Evolutionary conservation across 2,113 vertebrate species (phyloP).

Genomic region (Indicator maculatus): DNA sequence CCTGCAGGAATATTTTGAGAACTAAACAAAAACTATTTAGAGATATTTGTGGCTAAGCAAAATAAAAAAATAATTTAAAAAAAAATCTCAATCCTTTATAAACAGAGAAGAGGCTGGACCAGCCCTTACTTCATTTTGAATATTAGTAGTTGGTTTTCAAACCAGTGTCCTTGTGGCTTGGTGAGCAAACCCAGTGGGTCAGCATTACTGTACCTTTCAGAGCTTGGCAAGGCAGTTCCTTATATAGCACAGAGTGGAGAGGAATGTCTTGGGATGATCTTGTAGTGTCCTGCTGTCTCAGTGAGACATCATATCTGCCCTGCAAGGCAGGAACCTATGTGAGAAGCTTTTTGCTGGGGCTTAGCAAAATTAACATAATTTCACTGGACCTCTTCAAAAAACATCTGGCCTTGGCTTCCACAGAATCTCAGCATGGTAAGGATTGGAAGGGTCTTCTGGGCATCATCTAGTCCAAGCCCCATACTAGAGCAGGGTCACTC

Average conservation of each 20-base stretch:
- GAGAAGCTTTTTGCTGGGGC: background rate
- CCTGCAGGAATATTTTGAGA: conserved; percentile 53
- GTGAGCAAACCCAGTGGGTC: background rate
- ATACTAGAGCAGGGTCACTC: too few relatives aligned
- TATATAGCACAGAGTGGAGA: conserved; percentile 8
- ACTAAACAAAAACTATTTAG: conserved; percentile 60
- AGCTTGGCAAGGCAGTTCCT: background rate
- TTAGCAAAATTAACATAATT: background rate
- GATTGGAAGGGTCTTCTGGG: too few relatives aligned
- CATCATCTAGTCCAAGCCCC: too few relatives aligned
- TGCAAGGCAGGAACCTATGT: background rate
- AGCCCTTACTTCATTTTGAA: conserved; percentile 42
- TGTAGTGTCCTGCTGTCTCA: background rate
- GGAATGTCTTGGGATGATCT: background rate
- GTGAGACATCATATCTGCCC: background rate
- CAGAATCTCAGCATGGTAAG: too few relatives aligned
- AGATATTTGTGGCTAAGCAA: conserved; percentile 12
- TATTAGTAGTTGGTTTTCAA: conserved; percentile 43
- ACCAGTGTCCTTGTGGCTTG: conserved; percentile 25
- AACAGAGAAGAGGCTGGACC: conserved; percentile 8
- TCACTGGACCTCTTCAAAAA: background rate
- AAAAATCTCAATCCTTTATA: conserved; percentile 17
- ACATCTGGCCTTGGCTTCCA: background rate
- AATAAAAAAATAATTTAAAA: background rate
- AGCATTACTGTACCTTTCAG: background rate